Conservation (phyloP, 92 coral and sea anemone species). For the Palythoa caribaeorum region DNA sequence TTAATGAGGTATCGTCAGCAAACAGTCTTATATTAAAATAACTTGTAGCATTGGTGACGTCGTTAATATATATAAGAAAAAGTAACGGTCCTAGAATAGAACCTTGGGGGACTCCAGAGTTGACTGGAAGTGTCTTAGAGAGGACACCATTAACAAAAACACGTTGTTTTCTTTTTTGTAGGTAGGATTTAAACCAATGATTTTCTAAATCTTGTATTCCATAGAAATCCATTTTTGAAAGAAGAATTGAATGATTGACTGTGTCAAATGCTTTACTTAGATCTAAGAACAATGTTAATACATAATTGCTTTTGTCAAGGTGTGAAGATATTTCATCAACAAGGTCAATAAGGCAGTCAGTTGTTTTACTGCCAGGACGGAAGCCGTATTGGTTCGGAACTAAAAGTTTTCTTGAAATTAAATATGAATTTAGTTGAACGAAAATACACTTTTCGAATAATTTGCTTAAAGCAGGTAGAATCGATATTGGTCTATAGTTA, state of each 20-base stretch:
- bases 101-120: conserved; percentile 63
- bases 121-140: conserved; percentile 34
- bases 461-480: conserved; percentile 61
- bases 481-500: conserved; percentile 67
- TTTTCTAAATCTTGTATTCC: conserved; percentile 45
- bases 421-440: conserved; percentile 26
- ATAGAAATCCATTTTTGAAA: conserved; percentile 47
- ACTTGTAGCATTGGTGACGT: conserved; percentile 34
- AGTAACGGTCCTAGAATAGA: conserved; percentile 59
- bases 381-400: conserved; percentile 51
- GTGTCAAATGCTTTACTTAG: conserved; percentile 55
- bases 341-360: conserved; percentile 50
- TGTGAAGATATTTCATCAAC: conserved; percentile 47
- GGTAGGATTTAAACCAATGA: conserved; percentile 59
- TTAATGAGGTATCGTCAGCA: conserved; percentile 44
- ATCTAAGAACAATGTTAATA: conserved; percentile 48
- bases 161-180: conserved; percentile 51
- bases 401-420: conserved; percentile 29
- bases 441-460: conserved; percentile 54
- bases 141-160: conserved; percentile 48
- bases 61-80: conserved; percentile 53
- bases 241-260: conserved; percentile 53
- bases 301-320: conserved; percentile 49
- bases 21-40: conserved; percentile 17
- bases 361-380: conserved; percentile 40